phyloP scores from a whole-genome alignment of 2,113 vertebrate species.

The Galeopterus variegatus region DNA sequence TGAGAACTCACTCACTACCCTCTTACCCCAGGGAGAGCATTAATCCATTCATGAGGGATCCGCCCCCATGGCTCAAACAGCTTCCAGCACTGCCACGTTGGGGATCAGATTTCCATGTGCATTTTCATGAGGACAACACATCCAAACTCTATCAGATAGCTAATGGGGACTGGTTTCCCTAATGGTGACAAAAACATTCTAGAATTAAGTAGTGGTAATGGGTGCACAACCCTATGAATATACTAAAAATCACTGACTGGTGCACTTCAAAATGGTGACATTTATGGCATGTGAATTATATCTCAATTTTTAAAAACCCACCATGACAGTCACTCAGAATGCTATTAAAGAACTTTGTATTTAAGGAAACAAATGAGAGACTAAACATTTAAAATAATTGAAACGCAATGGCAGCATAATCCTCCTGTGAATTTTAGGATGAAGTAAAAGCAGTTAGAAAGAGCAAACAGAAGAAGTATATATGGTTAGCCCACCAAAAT shows the following conservation, averaged over 20 bases:
- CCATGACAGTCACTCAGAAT: constrained; percentile 45
- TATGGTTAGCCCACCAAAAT: too few species aligned
- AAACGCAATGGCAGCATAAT: not conserved
- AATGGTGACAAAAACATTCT: not conserved
- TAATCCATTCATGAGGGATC: too few species aligned
- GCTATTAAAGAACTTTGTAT: not conserved
- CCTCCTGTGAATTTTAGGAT: not conserved
- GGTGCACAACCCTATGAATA: not conserved
- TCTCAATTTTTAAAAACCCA: constrained; percentile 39
- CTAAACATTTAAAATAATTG: constrained; percentile 21
- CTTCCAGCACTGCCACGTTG: too few species aligned
- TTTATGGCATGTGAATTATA: constrained; percentile 26
- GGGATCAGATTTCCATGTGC: too few species aligned
- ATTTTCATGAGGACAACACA: too few species aligned
- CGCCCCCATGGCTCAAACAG: too few species aligned
- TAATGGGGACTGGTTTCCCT: not conserved
- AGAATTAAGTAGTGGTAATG: not conserved
- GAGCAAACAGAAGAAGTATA: not conserved
- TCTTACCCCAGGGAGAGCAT: too few species aligned
- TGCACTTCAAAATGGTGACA: not conserved
- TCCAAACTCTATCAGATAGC: too few species aligned
- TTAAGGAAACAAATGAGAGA: constrained; percentile 51
- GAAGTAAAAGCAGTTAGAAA: not conserved
- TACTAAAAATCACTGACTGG: not conserved
- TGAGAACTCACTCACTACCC: too few species aligned